Conservation (phyloP, 2,888 invertebrate species). For the Hemistola chrysoprasaria region DNA sequence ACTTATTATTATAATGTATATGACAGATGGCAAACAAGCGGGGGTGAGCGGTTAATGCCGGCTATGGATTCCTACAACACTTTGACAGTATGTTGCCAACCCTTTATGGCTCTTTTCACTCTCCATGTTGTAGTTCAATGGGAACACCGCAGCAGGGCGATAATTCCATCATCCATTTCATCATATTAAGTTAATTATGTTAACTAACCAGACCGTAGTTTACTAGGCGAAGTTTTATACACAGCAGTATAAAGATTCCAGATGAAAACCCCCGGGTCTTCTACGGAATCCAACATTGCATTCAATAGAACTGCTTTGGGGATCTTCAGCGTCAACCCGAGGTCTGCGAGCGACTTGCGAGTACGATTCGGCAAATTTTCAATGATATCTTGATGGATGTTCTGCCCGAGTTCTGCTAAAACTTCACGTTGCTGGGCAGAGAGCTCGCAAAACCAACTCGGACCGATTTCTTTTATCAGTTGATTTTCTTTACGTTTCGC, state of each 20-base stretch:
- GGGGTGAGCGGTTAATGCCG: no score
- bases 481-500: constrained; percentile 46
- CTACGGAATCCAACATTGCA: constrained; percentile 51
- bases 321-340: constrained; percentile 58
- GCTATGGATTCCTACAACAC: no score
- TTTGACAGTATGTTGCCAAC: no score
- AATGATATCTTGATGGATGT: constrained; percentile 66
- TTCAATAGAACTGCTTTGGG: constrained; percentile 49
- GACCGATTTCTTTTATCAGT: constrained; percentile 53
- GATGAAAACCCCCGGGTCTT: constrained; percentile 70
- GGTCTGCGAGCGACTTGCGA: constrained; percentile 48
- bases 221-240: constrained; percentile 59
- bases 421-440: constrained; percentile 56
- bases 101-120: no score
- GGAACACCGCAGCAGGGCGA: no score
- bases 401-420: constrained; percentile 43
- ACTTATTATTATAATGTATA: no score
- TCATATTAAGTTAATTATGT: no score
- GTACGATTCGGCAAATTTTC: constrained; percentile 60
- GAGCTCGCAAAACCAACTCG: constrained; percentile 64
- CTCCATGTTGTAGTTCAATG: no score
- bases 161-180: no score
- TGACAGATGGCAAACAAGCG: no score
- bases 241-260: constrained; percentile 62
- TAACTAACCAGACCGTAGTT: constrained; percentile 46